Evolutionary conservation across 2,888 invertebrate species (phyloP).

Genomic region (Cylloceria caligata): DNA sequence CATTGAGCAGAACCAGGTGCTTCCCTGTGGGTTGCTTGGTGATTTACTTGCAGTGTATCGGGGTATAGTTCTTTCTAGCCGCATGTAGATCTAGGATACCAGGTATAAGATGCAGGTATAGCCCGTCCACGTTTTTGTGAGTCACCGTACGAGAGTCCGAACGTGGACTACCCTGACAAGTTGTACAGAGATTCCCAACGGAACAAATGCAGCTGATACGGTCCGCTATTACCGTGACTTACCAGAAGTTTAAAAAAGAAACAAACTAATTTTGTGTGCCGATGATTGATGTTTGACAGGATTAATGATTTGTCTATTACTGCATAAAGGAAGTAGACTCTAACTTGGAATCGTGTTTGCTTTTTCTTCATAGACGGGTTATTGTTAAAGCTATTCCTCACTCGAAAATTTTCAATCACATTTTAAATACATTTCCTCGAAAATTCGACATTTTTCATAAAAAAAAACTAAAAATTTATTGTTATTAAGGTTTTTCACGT

Average conservation of each 20-base stretch:
- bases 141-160: conserved; percentile 22
- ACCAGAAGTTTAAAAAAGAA: neutral
- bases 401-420: neutral
- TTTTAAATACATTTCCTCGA: neutral
- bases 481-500: too few relatives aligned
- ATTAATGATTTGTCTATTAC: neutral
- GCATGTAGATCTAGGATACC: neutral
- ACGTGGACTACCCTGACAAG: neutral
- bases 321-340: too few relatives aligned
- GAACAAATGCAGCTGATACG: neutral
- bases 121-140: conserved; percentile 28
- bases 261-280: neutral
- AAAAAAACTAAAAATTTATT: too few relatives aligned
- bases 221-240: neutral
- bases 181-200: conserved; percentile 26
- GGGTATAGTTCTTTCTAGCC: neutral
- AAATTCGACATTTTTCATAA: too few relatives aligned
- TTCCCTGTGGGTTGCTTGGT: neutral
- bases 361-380: too few relatives aligned
- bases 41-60: neutral
- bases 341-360: neutral
- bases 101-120: neutral
- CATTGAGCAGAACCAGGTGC: neutral
- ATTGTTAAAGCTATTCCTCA: neutral
- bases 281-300: neutral